Evolutionary conservation across 2,888 invertebrate genomes (phyloP).

Genomic region (Allophyes oxyacanthae): DNA sequence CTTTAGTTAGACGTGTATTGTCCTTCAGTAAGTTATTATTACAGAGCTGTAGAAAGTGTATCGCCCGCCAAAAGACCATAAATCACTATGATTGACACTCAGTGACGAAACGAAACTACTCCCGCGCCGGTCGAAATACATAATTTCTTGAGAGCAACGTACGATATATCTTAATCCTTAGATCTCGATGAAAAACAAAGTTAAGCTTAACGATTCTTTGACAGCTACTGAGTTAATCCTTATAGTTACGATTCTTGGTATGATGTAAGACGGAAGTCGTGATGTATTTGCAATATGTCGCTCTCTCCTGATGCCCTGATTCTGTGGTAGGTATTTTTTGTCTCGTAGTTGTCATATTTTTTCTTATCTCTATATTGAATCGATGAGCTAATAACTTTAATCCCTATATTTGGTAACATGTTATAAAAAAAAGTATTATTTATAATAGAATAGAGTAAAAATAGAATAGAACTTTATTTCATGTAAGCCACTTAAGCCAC

Average conservation of each 20-base stretch:
- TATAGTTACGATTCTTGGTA: slow-evolving; percentile 15
- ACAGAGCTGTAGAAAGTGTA: slow-evolving; percentile 70
- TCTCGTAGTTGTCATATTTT: slow-evolving; percentile 24
- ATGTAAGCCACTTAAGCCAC: too few relatives aligned
- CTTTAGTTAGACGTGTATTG: slow-evolving; percentile 7
- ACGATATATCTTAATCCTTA: slow-evolving; percentile 45
- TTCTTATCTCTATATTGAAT: slow-evolving; percentile 3
- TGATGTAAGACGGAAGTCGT: slow-evolving; percentile 38
- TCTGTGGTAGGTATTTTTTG: slow-evolving; percentile 15
- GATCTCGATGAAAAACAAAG: slow-evolving; percentile 37
- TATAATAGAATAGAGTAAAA: too few relatives aligned
- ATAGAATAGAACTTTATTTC: too few relatives aligned
- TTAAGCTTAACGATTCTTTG: slow-evolving; percentile 28
- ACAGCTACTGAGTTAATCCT: slow-evolving; percentile 35
- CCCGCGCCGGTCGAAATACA: slow-evolving; percentile 19
- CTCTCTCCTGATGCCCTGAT: slow-evolving; percentile 10
- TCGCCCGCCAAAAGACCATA: slow-evolving; percentile 65
- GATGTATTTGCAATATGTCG: slow-evolving; percentile 16
- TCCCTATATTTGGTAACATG: too few relatives aligned
- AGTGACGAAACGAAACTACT: slow-evolving; percentile 75
- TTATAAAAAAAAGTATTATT: too few relatives aligned
- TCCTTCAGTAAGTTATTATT: slow-evolving; percentile 18
- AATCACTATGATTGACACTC: slow-evolving; percentile 79
- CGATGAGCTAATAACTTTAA: slow-evolving; percentile 13
- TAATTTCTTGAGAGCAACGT: slow-evolving; percentile 25